These are phyloP conservation scores for Istiophorus platypterus DNA, from an alignment of 2,113 vertebrate species.

Conservation along the genomic window DNA sequence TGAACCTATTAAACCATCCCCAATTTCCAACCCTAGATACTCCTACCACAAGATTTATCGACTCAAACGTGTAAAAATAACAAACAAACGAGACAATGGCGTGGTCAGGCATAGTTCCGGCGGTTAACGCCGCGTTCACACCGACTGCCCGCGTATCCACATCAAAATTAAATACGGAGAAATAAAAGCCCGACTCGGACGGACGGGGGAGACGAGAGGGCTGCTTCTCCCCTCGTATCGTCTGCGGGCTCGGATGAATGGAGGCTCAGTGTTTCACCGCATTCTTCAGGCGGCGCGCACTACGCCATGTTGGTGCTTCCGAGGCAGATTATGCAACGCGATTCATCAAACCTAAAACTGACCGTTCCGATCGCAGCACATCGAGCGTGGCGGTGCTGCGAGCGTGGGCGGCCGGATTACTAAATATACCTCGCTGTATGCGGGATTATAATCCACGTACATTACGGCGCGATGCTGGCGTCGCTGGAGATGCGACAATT, in stretches of 20 bases:
- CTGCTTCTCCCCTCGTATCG: slow-evolving; percentile 58
- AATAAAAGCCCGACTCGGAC: too few relatives aligned
- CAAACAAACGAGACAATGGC: neutral
- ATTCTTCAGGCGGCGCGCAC: slow-evolving; percentile 79
- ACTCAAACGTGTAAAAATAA: neutral
- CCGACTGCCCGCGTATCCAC: neutral
- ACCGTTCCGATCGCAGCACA: slow-evolving; percentile 63
- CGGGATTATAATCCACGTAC: neutral
- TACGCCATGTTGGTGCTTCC: slow-evolving; percentile 84
- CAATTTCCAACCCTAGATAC: slow-evolving; percentile 1
- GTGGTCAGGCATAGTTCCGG: neutral
- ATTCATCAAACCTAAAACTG: slow-evolving; percentile 68
- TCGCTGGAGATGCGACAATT: slow-evolving; percentile 67
- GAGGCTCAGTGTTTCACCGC: slow-evolving; percentile 80
- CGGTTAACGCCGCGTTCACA: neutral
- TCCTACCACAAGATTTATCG: neutral
- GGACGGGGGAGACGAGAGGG: too few relatives aligned
- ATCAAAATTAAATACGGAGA: slow-evolving; percentile 15
- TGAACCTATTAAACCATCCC: slow-evolving; percentile 2
- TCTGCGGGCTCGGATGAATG: slow-evolving; percentile 78
- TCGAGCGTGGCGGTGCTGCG: slow-evolving; percentile 6
- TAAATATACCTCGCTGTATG: too few relatives aligned
- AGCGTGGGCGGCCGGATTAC: neutral
- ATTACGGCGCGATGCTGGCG: neutral
- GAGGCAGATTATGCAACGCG: slow-evolving; percentile 83